Conservation (phyloP, 2,797 vertebrate genomes). For the Fistularia commersonii region DNA sequence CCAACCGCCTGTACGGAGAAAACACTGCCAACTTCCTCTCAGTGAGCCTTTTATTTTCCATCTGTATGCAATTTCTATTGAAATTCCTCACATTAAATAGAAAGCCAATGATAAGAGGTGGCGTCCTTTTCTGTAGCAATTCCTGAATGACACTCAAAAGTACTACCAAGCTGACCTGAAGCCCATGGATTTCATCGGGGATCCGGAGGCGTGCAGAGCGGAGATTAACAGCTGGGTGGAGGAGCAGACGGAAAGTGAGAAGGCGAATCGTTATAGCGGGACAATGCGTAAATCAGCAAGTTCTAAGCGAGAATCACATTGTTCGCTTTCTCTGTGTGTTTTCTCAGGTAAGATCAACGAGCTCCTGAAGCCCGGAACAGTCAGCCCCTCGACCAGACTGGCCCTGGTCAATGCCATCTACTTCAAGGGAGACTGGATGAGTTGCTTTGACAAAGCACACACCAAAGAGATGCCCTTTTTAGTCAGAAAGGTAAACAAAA, state of each 20-base stretch:
- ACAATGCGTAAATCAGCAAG: background rate
- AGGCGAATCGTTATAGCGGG: background rate
- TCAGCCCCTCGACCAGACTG: constrained; percentile 74
- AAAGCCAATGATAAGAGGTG: background rate
- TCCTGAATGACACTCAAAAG: constrained; percentile 78
- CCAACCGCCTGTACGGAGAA: constrained; percentile 89
- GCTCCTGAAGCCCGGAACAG: constrained; percentile 77
- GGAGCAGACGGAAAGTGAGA: constrained; percentile 85
- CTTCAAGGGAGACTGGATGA: constrained; percentile 91
- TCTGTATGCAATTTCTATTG: too few relatives aligned
- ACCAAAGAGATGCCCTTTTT: constrained; percentile 84
- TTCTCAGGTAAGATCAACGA: constrained; percentile 85
- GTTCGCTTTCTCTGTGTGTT: background rate
- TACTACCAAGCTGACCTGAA: constrained; percentile 85
- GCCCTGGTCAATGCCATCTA: constrained; percentile 87
- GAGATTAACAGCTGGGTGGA: constrained; percentile 91
- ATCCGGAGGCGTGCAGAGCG: constrained; percentile 71
- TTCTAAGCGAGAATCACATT: background rate
- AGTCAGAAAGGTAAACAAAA: constrained; percentile 70
- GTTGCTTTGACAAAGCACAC: constrained; percentile 73
- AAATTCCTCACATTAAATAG: background rate
- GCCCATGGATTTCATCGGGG: constrained; percentile 81
- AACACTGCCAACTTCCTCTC: constrained; percentile 79
- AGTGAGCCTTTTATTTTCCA: constrained; percentile 45
- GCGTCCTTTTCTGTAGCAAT: constrained; percentile 70